A percentile compares a stretch with the other conserved stretches of the same genome.
phyloP scores from a whole-genome alignment of 1,140 invertebrate genomes.

The Hestina assimilis region DNA sequence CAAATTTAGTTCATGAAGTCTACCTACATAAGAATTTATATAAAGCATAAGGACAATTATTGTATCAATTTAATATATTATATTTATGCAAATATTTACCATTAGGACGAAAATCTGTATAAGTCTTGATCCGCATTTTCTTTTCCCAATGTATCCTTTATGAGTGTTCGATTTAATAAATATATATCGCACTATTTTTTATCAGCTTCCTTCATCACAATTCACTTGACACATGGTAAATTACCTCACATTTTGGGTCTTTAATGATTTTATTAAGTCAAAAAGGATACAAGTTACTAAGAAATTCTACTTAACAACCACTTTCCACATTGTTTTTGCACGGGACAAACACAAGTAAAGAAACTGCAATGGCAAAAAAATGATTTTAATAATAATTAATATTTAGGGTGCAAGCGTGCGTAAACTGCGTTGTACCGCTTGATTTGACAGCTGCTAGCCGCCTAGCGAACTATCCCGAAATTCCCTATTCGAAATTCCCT shows the following conservation, averaged over 20 bases:
- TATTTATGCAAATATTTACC: slow-evolving; percentile 52
- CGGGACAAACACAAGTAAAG: slow-evolving; percentile 77
- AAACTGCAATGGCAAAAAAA: slow-evolving; percentile 62
- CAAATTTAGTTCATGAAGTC: neutral
- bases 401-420: slow-evolving; percentile 24
- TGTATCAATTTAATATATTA: neutral
- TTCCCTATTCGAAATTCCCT: slow-evolving; percentile 67
- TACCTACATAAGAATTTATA: slow-evolving; percentile 1
- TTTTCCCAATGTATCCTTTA: slow-evolving; percentile 76
- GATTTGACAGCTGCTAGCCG: slow-evolving; percentile 67
- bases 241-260: slow-evolving; percentile 68
- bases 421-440: slow-evolving; percentile 51
- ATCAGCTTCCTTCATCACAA: slow-evolving; percentile 64
- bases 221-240: slow-evolving; percentile 59
- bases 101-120: slow-evolving; percentile 73
- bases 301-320: slow-evolving; percentile 75
- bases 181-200: slow-evolving; percentile 57
- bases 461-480: slow-evolving; percentile 59
- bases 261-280: slow-evolving; percentile 59
- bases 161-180: slow-evolving; percentile 58
- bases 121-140: slow-evolving; percentile 76
- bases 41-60: neutral
- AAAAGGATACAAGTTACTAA: slow-evolving; percentile 75
- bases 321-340: slow-evolving; percentile 78
- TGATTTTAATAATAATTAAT: slow-evolving; percentile 29